Conservation (phyloP, 2,888 invertebrate species). For the Hydropsyche betteni region DNA sequence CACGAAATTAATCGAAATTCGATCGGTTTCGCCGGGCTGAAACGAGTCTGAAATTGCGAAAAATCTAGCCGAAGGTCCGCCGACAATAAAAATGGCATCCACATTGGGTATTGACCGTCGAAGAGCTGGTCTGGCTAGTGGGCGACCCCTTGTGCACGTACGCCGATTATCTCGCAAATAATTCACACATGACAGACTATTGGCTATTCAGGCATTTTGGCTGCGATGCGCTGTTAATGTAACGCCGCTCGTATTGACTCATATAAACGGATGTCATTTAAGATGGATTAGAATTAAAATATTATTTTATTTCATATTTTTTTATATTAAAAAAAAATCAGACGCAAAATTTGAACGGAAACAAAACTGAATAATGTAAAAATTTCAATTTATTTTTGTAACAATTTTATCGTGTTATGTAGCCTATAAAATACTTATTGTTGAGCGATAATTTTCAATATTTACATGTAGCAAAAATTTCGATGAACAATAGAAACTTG, state of each 20-base stretch:
- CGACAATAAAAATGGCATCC: constrained; percentile 26
- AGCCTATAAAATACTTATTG: too few relatives aligned
- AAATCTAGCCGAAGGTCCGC: not conserved
- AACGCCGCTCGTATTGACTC: constrained; percentile 37
- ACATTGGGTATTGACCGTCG: constrained; percentile 12
- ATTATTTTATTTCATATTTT: too few relatives aligned
- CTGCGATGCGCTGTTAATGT: constrained; percentile 48
- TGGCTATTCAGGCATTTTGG: constrained; percentile 51
- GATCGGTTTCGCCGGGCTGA: not conserved
- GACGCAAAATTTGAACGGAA: too few relatives aligned
- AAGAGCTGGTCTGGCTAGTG: not conserved
- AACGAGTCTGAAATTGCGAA: too few relatives aligned
- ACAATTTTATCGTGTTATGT: too few relatives aligned
- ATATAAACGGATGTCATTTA: constrained; percentile 14
- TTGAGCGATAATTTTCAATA: too few relatives aligned
- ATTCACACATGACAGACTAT: constrained; percentile 51
- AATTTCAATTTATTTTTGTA: too few relatives aligned
- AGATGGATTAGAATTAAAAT: too few relatives aligned
- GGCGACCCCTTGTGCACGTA: constrained; percentile 37
- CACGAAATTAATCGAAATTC: constrained; percentile 6
- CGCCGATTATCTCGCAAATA: constrained; percentile 51
- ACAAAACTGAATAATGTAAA: too few relatives aligned
- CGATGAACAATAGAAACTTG: too few relatives aligned
- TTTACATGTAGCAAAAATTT: too few relatives aligned
- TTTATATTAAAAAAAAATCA: too few relatives aligned